These are phyloP conservation scores for Tichodroma muraria DNA, from an alignment of 2,113 vertebrate genomes.

Conservation along the genomic window DNA sequence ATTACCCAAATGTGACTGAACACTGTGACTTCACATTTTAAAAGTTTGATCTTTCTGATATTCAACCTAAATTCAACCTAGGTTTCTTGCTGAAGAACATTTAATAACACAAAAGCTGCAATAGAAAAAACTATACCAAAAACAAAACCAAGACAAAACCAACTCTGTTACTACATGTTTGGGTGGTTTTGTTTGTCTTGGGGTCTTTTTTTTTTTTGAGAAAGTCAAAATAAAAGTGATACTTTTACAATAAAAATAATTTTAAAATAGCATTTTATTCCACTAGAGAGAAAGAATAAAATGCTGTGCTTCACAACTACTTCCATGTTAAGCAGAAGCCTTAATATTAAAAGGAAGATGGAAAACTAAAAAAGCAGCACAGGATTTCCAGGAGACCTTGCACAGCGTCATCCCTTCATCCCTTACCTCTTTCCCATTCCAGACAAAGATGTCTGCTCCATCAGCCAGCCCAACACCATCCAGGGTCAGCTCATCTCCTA, in stretches of 20 bases:
- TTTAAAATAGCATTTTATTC: not conserved
- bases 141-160: not conserved
- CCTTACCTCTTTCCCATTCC: conserved; percentile 91
- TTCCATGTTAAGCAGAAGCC: not conserved
- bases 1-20: not conserved
- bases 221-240: not conserved
- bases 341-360: not conserved
- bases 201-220: not conserved
- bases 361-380: not conserved
- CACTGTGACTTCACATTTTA: not conserved
- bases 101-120: not conserved
- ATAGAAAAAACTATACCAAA: not conserved
- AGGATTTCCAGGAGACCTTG: not conserved
- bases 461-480: conserved; percentile 72
- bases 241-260: not conserved
- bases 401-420: not conserved
- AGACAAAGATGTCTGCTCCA: conserved; percentile 85
- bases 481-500: conserved; percentile 82
- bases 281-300: not conserved
- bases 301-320: not conserved
- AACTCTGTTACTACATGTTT: not conserved
- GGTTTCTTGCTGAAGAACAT: not conserved
- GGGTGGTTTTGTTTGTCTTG: not conserved
- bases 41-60: not conserved
- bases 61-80: not conserved